Evolutionary conservation across 2,113 vertebrate species (phyloP), one percentile per base, ranked within the genome.

Genomic region (Ammodramus savannarum): DNA sequence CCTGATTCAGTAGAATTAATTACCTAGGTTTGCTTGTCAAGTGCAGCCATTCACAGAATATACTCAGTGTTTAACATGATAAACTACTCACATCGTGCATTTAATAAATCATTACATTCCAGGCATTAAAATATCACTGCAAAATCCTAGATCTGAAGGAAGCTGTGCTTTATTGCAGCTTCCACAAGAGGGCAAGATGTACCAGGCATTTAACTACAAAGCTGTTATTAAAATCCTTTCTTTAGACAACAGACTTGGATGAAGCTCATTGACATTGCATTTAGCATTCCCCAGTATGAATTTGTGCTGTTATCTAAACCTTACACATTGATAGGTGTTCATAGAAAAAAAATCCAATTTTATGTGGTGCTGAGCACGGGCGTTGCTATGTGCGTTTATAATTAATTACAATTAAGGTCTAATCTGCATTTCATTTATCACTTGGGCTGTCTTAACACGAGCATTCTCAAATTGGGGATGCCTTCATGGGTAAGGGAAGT

Each of bases 121-220:
- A 74, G 43, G 10, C 54, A 57, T 38, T 67, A 78, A 89, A 88
- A 87, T 69, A 71, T 6, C 52, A 12, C 26, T 66, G n/a, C 59
- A 77, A 82, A 88, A 41, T 36, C 18, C 7, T 44, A 22, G 74
- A 66, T 51, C 31, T 13, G 31, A 41, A 81, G 32, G 41, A 34
- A n/a, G 20, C 36, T 90, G 93, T 84, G 27, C 21, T 94, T 91
- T 59, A 32, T 32, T 29, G 23, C 17, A 0, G 4, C 5, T 71
- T 96, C 97, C 98, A 97, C 97, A 95, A 98, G 98, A 97, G 98
- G 98, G 98, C 98, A 97, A 95, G 84, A 87, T 97, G 51, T 62
- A 92, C 96, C 86, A 94, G 85, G 69, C 32, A 48, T 95, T 96
- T 89, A 77, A 23, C 39, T 51, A 9, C 57, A 68, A 31, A 1